Evolutionary conservation across 2,888 invertebrate genomes (phyloP), one percentile per base, ranked within the genome.

Genomic region (Stenoptilia bipunctidactyla): DNA sequence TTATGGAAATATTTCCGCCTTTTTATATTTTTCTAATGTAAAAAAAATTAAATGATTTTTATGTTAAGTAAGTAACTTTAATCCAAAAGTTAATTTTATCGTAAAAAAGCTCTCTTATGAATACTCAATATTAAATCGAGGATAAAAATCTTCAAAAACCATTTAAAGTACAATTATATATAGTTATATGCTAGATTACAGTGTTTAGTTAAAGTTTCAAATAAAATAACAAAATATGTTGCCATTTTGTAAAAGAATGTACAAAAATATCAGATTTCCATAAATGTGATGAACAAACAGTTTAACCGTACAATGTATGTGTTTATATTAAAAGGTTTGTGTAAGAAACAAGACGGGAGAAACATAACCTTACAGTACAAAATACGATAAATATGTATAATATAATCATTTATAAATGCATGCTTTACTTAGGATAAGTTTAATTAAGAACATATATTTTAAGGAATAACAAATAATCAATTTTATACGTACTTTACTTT

Each of bases 311-410:
- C 20, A 20, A 20, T n/a, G 8, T 20, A 20, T 5, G 20, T 20
- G 20, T 8, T 20, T 20, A 20, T 20, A 20, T 5, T 3, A 20
- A 20, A 20, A 20, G 20, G 20, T 20, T 20, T 20, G 20, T 20
- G 20, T 20, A 8, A 20, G 8, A 20, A 20, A 20, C 8, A 20
- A 5, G 20, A 20, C 20, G 8, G 20, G 20, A 20, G 20, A 30
- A 56, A 58, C 61, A 66, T 64, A 71, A 79, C 82, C 79, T 80
- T 58, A 80, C 74, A 82, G 82, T 82, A 82, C 82, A 82, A 82
- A 77, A 75, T 74, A 75, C 63, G 61, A 66, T 75, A 70, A 73
- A 69, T 8, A 65, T 69, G 68, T 69, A 75, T 67, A 66, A 64
- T 5, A 20, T 72, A 65, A 67, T 74, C 70, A 70, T 69, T 60